Evolutionary conservation across 2,113 vertebrate species (phyloP).

Genomic region (Epinephelus lanceolatus): DNA sequence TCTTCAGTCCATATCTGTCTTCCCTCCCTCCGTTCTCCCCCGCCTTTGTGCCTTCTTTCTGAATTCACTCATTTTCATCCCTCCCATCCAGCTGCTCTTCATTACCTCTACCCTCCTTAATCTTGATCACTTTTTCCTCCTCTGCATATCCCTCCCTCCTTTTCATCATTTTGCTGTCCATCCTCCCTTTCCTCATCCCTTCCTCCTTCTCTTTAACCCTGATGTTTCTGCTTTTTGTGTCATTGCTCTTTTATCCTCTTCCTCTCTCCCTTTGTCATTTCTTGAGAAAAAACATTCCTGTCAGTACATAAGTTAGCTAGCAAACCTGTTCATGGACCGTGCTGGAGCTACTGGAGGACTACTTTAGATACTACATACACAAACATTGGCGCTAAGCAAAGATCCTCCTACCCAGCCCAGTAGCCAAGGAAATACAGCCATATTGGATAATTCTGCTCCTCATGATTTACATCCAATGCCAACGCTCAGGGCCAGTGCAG

Average conservation of each 20-base stretch:
- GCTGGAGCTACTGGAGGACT: background rate
- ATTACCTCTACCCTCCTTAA: conserved; percentile 53
- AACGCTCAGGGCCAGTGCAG: background rate
- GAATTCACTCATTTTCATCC: conserved; percentile 47
- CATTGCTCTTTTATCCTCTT: background rate
- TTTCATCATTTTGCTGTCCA: background rate
- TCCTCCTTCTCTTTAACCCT: background rate
- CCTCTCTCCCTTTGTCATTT: background rate
- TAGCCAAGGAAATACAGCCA: background rate
- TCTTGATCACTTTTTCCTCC: conserved; percentile 58
- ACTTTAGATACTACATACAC: background rate
- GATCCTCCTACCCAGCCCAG: background rate
- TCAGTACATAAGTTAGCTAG: background rate
- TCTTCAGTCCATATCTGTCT: conserved; percentile 30
- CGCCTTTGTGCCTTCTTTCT: conserved; percentile 44
- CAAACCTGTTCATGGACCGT: background rate
- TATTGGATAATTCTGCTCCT: background rate
- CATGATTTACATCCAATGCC: background rate
- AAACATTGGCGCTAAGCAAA: background rate
- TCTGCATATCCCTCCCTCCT: conserved; percentile 30
- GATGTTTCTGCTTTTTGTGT: background rate
- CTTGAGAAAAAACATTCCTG: background rate
- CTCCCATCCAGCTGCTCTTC: conserved; percentile 64
- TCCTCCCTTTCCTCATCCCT: background rate
- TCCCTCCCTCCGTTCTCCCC: conserved; percentile 15